These are phyloP conservation scores for Spermophilus dauricus DNA, from an alignment of 2,113 vertebrate species.

Conservation along the genomic window DNA sequence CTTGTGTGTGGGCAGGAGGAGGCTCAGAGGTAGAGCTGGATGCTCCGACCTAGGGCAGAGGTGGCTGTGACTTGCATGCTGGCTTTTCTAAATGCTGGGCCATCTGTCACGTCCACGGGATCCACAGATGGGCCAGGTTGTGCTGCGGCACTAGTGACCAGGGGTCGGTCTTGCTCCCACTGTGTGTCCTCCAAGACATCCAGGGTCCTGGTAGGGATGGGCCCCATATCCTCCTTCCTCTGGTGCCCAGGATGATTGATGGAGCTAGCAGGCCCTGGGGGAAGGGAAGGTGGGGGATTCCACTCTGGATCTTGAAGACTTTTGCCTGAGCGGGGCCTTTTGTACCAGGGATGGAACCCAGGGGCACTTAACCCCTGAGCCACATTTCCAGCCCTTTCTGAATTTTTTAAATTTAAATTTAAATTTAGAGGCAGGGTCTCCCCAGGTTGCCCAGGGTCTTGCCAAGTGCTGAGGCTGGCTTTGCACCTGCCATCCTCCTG, in stretches of 20 bases:
- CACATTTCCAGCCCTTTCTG: too few species aligned
- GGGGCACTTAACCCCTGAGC: too few species aligned
- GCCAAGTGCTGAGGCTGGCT: too few species aligned
- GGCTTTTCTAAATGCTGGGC: background rate
- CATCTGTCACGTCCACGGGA: accelerated
- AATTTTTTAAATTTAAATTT: too few species aligned
- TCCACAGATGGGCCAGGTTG: background rate
- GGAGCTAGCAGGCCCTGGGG: too few species aligned
- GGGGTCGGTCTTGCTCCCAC: background rate
- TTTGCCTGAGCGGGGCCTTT: background rate
- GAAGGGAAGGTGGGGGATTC: background rate
- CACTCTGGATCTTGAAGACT: background rate
- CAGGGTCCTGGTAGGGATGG: background rate
- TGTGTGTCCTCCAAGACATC: accelerated
- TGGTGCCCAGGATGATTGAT: background rate
- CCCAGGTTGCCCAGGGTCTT: too few species aligned
- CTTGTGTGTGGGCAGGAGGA: background rate
- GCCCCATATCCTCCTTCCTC: background rate
- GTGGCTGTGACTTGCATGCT: background rate
- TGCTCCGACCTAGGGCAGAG: background rate
- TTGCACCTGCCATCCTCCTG: too few species aligned
- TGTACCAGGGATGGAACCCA: too few species aligned
- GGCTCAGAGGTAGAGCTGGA: background rate
- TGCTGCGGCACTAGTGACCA: background rate
- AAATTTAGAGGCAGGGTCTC: too few species aligned